These are phyloP conservation scores for Myopa testacea DNA, from an alignment of 2,888 invertebrate species.

Conservation along the genomic window DNA sequence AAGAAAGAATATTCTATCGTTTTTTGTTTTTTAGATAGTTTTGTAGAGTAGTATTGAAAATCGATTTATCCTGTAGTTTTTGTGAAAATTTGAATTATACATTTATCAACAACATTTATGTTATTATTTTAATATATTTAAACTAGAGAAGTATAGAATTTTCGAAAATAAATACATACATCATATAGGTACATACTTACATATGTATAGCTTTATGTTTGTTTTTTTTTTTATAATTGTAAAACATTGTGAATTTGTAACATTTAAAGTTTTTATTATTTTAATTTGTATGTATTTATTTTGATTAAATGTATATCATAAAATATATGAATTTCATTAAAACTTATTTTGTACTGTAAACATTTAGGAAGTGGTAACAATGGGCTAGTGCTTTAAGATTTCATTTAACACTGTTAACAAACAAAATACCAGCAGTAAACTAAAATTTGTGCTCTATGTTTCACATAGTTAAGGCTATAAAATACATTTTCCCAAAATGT, in stretches of 20 bases:
- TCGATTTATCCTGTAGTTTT: constrained; percentile 24
- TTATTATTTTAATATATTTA: constrained; percentile 34
- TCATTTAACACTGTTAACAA: background rate
- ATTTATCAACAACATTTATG: constrained; percentile 40
- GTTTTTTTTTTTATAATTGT: no score
- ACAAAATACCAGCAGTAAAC: no score
- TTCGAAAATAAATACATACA: background rate
- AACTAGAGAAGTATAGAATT: constrained; percentile 1
- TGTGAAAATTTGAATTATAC: constrained; percentile 8
- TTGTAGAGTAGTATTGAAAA: constrained; percentile 30
- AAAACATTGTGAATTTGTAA: no score
- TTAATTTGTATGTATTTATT: background rate
- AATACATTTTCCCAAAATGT: no score
- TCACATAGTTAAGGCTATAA: no score
- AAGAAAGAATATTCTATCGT: no score
- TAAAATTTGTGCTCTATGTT: no score
- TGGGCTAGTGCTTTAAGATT: background rate
- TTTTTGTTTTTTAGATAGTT: constrained; percentile 28
- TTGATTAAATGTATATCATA: background rate
- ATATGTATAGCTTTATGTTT: background rate
- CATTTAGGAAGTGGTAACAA: background rate
- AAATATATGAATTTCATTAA: background rate
- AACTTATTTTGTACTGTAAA: constrained; percentile 2
- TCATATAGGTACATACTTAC: background rate
- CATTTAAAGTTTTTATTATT: no score